Evolutionary conservation across 1,140 invertebrate genomes (phyloP), one percentile per base, ranked within the genome.

Genomic region (Zaprionus capensis): DNA sequence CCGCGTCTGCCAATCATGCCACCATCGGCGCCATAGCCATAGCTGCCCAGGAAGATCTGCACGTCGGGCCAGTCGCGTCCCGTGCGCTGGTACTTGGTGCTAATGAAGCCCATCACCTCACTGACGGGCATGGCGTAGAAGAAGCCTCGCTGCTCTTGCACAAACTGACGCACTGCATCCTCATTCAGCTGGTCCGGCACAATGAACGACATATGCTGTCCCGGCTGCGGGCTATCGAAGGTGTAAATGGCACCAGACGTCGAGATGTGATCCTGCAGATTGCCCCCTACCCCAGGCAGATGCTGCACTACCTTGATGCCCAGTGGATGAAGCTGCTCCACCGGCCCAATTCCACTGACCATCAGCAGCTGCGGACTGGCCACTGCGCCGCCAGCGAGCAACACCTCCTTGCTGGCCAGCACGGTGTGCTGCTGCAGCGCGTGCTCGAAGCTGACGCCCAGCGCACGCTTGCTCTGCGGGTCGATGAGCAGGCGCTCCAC

Each of bases 351-450:
- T 2, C 96, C 96, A 2, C 96, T 97, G 5, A 98, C 88, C 96
- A 98, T 97, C 34, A 98, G 91, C 4, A 98, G 78, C 80, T 97
- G 96, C 0, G 97, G 97, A 31, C 96, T 95, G 51, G 95, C 95
- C 65, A 97, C 91, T 0, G 95, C 81, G 0, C 97, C 97, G 4
- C 96, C 96, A 1, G 95, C 95, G 7, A 98, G 81, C 56, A 97
- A 95, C 0, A 97, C 94, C 93, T 97, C 97, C 79, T 94, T 94
- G 4, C 83, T 93, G 1, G 95, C 95, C 56, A 91, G 92, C 0
- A 95, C 93, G 1, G 91, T 93, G 55, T 94, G 93, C 28, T 82
- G 92, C 9, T 76, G 26, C 0, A 93, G 93, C 3, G 93, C 86
- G 78, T 95, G 94, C 15, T 92, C 94, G 74, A 97, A 96, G 56